Conservation (phyloP, 2,888 invertebrate genomes). For the Ischnus inquisitorius region DNA sequence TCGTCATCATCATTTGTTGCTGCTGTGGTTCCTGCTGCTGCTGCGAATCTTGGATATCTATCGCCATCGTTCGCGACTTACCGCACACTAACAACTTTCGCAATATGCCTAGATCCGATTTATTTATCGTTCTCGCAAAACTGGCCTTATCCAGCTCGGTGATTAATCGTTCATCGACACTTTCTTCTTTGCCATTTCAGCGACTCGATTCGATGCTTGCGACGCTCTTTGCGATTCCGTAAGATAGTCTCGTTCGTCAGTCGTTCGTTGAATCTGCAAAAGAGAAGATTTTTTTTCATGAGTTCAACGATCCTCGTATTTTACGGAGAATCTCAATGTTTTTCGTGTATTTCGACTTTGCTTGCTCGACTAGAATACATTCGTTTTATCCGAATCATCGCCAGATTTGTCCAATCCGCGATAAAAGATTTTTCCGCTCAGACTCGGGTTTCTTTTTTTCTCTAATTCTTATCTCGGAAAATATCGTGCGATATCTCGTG, state of each 20-base stretch:
- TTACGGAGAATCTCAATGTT: too few species aligned
- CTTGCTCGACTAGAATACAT: too few species aligned
- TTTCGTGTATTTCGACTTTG: too few species aligned
- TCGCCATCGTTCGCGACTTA: slow-evolving; percentile 62
- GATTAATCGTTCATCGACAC: slow-evolving; percentile 49
- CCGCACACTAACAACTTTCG: slow-evolving; percentile 26
- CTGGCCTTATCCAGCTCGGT: background rate
- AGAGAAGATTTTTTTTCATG: slow-evolving; percentile 2
- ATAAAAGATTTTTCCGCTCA: background rate
- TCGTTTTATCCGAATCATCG: too few species aligned
- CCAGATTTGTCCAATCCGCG: background rate
- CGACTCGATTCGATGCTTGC: background rate
- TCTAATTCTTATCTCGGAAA: background rate
- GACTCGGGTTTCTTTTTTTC: background rate
- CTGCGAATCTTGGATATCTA: slow-evolving; percentile 75
- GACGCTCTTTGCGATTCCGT: background rate
- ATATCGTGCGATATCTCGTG: background rate
- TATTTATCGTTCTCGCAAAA: slow-evolving; percentile 21
- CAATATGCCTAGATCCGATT: background rate
- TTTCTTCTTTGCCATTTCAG: slow-evolving; percentile 68
- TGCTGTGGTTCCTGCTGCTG: slow-evolving; percentile 80
- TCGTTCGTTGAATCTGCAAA: slow-evolving; percentile 45
- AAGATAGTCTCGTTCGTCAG: slow-evolving; percentile 14
- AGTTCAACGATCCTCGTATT: background rate
- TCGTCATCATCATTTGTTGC: slow-evolving; percentile 82